Percentiles rank a stretch among this genome's conserved stretches.
Conservation (phyloP, 2,797 vertebrate species). For the Buphagus erythrorhynchus region DNA sequence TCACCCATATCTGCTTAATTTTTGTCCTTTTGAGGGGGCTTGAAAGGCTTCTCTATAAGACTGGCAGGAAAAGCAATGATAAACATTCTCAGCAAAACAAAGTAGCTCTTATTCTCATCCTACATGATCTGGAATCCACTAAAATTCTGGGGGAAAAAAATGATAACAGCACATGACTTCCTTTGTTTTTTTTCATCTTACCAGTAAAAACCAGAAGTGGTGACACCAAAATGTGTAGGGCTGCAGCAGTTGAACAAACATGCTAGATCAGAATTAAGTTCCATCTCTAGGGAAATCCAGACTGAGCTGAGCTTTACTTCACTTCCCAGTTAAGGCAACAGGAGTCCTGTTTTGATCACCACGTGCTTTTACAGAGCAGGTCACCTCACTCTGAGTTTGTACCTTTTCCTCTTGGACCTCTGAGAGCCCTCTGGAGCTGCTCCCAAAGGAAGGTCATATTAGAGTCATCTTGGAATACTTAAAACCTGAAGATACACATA, state of each 20-base stretch:
- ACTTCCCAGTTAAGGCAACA: not conserved
- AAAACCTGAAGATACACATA: not conserved
- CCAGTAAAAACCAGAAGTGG: not conserved
- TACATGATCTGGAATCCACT: not conserved
- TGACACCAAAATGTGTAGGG: not conserved
- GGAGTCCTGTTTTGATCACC: not conserved
- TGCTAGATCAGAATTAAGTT: not conserved
- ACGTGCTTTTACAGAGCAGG: not conserved
- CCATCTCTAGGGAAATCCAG: not conserved
- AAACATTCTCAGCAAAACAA: not conserved
- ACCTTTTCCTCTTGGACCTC: not conserved
- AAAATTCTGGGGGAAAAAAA: not conserved
- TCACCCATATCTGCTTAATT: not conserved
- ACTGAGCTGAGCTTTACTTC: not conserved
- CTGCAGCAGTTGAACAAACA: not conserved
- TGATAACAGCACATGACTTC: not conserved
- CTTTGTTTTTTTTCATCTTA: not conserved
- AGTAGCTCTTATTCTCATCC: not conserved
- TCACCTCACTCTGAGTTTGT: not conserved
- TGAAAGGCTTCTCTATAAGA: not conserved
- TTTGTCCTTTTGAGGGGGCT: not conserved
- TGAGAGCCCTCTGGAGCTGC: not conserved
- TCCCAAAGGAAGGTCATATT: slow-evolving; percentile 17
- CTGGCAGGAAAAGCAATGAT: not conserved
- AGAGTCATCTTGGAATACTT: not conserved